These are phyloP conservation scores for Hydrolagus colliei DNA, from an alignment of 2,797 vertebrate genomes.

Conservation along the genomic window DNA sequence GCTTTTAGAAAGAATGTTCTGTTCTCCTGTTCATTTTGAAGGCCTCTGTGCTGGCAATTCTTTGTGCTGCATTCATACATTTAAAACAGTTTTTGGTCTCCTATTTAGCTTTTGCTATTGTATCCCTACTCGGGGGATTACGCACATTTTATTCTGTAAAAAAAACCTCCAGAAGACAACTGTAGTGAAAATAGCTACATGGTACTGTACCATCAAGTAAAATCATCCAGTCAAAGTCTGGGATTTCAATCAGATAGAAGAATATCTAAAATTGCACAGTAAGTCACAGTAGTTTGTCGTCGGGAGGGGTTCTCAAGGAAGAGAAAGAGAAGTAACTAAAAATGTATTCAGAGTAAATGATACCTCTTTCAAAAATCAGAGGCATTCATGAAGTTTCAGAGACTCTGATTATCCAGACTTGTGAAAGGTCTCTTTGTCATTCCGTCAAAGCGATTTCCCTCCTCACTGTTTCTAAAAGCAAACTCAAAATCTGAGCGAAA, in stretches of 20 bases:
- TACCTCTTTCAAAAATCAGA: not conserved
- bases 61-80: not conserved
- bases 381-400: not conserved
- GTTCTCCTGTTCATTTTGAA: not conserved
- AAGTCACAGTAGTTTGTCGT: too few species aligned
- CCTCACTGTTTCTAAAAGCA: not conserved
- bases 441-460: not conserved
- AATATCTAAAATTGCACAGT: not conserved
- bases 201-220: not conserved
- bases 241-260: not conserved
- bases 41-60: not conserved
- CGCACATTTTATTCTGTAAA: not conserved
- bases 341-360: conserved; percentile 1
- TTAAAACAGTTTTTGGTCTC: not conserved
- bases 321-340: not conserved
- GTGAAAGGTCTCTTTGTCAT: not conserved
- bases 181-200: not conserved
- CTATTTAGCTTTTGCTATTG: not conserved
- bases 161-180: not conserved
- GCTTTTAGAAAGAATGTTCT: conserved; percentile 20
- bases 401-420: not conserved
- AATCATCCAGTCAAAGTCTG: not conserved
- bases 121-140: not conserved
- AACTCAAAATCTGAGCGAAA: not conserved
- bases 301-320: not conserved